Base-by-base conservation (phyloP, 2,113 vertebrate species). In the Carassius carassius region DNA sequence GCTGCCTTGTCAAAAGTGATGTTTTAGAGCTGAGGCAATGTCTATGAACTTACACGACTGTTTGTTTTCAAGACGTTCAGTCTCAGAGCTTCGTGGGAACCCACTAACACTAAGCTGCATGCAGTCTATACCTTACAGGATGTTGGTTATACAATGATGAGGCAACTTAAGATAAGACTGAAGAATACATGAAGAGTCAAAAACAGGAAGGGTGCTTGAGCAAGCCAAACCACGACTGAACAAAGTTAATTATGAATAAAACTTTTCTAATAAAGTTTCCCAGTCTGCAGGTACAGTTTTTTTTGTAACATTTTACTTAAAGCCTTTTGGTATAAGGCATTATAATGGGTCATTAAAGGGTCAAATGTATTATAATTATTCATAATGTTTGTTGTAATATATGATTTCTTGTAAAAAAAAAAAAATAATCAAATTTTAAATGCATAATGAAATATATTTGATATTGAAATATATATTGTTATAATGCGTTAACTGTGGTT, bases 181-280 rank as follows among this genome's bases (percentile, higher is more conserved):
- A 77, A 21, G 1, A n/a, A 58, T 23, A 16, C 14, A 47, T 23
- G 21, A 7, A 1, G 2, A 47, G 41, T 76, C 74, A 76, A 54
- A 76, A 54, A 76, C 74, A 54, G 74, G 74, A 76, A 76, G 67
- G 17, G 67, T 70, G 73, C 1, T 54, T 32, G 47, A 19, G 23
- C 47, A 19, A 49, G 8, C n/a, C 14, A 37, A 37, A 37, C 37
- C 41, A 41, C 41, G 8, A 9, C 9, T 41, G 41, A 41, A 41
- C 41, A 41, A 41, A 41, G 41, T 37, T 49, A 4, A 37, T 47
- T 51, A 51, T 51, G 5, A 25, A 49, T 25, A 3, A 23, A 75
- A 11, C 67, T 70, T 69, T 44, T 44, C 3, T 1, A 44, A 44
- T 11, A 1, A 44, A 44, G 41, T 44, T 44, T 3, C 35, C 9